Evolutionary conservation across 2,888 invertebrate species (phyloP).

Genomic region (Aphrophora alni): DNA sequence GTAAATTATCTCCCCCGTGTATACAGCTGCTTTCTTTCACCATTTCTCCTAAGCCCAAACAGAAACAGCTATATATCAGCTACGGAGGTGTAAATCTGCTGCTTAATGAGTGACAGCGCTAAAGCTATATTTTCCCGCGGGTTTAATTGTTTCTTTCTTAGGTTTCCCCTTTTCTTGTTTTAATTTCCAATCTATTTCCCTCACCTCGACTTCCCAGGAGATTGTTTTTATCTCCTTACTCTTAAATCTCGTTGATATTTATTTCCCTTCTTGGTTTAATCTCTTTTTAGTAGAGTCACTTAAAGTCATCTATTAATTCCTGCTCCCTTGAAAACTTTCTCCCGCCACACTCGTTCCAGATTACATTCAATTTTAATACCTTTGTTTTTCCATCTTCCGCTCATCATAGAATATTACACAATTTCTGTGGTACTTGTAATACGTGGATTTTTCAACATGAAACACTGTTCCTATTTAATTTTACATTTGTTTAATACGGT

Average conservation of each 20-base stretch:
- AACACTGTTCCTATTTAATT: too few relatives aligned
- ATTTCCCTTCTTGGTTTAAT: not conserved
- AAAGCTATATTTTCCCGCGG: not conserved
- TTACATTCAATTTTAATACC: too few relatives aligned
- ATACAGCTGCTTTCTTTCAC: not conserved
- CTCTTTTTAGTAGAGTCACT: not conserved
- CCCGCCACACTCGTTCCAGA: too few relatives aligned
- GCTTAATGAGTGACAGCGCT: not conserved
- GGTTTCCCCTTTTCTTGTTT: conserved; percentile 4
- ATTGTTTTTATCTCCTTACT: not conserved
- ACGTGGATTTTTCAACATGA: too few relatives aligned
- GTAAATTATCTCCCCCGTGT: not conserved
- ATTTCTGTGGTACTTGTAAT: too few relatives aligned
- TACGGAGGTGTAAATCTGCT: not conserved
- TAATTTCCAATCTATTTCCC: conserved; percentile 2
- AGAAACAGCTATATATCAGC: not conserved
- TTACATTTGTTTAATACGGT: too few relatives aligned
- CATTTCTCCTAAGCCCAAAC: not conserved
- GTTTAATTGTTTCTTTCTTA: conserved; percentile 3
- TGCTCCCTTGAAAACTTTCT: too few relatives aligned
- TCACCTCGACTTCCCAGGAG: not conserved
- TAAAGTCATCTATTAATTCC: not conserved
- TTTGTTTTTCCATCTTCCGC: too few relatives aligned
- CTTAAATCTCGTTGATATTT: not conserved
- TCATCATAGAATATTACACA: too few relatives aligned